Evolutionary conservation across 1,140 invertebrate genomes (phyloP).

Genomic region (Drosophila kikkawai): DNA sequence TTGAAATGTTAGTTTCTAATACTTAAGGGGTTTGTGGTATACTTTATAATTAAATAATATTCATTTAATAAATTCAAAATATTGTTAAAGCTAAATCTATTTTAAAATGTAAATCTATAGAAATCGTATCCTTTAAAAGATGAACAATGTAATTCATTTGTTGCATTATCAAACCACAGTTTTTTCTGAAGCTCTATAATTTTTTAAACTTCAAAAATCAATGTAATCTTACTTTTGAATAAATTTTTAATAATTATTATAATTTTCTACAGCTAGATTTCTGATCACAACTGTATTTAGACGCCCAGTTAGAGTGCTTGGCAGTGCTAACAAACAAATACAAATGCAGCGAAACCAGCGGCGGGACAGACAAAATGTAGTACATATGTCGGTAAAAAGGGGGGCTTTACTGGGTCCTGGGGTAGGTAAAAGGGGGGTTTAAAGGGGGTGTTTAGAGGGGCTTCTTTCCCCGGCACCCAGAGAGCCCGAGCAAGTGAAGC

Average conservation of each 20-base stretch:
- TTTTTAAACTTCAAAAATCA: too few relatives aligned
- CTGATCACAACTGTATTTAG: not conserved
- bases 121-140: too few relatives aligned
- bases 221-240: too few relatives aligned
- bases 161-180: too few relatives aligned
- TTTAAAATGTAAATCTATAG: too few relatives aligned
- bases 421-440: not conserved
- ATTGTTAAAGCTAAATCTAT: too few relatives aligned
- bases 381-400: conserved; percentile 61
- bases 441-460: not conserved
- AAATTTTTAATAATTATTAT: not conserved
- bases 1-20: not conserved
- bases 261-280: not conserved
- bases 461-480: not conserved
- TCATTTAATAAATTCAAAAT: too few relatives aligned
- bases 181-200: too few relatives aligned
- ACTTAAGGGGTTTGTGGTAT: too few relatives aligned
- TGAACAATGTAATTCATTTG: too few relatives aligned
- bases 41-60: too few relatives aligned
- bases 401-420: conserved; percentile 19
- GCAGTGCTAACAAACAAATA: conserved; percentile 72
- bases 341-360: conserved; percentile 53
- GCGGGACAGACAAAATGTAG: conserved; percentile 62
- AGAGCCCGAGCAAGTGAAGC: conserved; percentile 46
- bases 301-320: conserved; percentile 37